Evolutionary conservation across 2,797 vertebrate genomes (phyloP).

Genomic region (Onychomys leucogaster): DNA sequence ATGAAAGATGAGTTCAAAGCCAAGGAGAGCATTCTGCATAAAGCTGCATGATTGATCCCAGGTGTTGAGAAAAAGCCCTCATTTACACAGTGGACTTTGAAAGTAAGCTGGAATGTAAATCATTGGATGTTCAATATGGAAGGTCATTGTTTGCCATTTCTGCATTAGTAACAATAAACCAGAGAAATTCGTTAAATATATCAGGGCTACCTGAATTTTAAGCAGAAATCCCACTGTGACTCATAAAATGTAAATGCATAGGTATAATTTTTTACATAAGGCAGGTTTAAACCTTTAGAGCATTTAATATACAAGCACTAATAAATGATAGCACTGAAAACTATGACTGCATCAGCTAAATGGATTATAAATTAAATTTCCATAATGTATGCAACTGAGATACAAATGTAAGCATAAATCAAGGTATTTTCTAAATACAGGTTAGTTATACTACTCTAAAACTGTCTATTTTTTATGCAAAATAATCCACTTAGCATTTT

Average conservation of each 20-base stretch:
- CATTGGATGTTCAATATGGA: conserved; percentile 82
- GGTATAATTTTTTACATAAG: conserved; percentile 91
- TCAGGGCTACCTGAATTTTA: conserved; percentile 91
- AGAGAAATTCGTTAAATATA: conserved; percentile 86
- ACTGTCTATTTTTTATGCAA: conserved; percentile 99
- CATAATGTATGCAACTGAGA: conserved; percentile 99
- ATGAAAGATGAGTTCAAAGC: conserved; percentile 84
- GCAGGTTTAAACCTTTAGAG: conserved; percentile 92
- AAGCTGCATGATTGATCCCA: conserved; percentile 82
- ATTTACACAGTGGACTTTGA: conserved; percentile 84
- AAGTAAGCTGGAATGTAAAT: conserved; percentile 87
- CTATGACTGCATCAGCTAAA: conserved; percentile 99
- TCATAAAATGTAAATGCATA: conserved; percentile 95
- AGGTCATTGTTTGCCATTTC: conserved; percentile 87
- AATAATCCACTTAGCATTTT: conserved; percentile 99
- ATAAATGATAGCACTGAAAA: conserved; percentile 99
- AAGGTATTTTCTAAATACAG: conserved; percentile 99
- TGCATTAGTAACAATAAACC: conserved; percentile 87
- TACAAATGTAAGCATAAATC: conserved; percentile 96
- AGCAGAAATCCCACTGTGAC: conserved; percentile 94
- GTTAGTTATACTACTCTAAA: conserved; percentile 97
- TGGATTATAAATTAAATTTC: conserved; percentile 99
- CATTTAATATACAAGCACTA: conserved; percentile 97
- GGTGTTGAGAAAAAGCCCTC: conserved; percentile 85
- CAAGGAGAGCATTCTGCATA: conserved; percentile 79